Conservation (phyloP, 2,113 vertebrate species). For the Hippopotamus amphibius region DNA sequence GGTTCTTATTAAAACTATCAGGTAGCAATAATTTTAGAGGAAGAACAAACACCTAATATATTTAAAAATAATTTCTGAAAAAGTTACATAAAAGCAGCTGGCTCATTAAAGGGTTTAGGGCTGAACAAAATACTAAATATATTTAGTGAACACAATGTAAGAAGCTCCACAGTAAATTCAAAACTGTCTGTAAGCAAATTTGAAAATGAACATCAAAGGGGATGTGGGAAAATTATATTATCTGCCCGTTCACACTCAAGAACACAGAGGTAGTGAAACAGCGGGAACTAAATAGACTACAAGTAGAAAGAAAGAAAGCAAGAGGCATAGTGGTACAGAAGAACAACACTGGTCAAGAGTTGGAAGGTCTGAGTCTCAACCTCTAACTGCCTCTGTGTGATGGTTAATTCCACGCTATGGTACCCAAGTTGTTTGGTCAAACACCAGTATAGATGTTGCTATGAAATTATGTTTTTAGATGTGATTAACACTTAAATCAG, state of each 20-base stretch:
- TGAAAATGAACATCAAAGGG: conserved; percentile 13
- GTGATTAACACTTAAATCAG: background rate
- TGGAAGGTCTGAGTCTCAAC: background rate
- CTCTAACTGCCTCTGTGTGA: background rate
- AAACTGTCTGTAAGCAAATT: background rate
- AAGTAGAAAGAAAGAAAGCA: background rate
- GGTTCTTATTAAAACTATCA: conserved; percentile 8
- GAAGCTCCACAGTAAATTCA: background rate
- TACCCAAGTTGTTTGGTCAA: background rate
- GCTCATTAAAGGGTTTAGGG: background rate
- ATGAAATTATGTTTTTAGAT: background rate
- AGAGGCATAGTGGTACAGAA: background rate
- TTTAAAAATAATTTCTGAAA: background rate
- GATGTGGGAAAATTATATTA: background rate
- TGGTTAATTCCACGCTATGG: background rate
- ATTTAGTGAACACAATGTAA: conserved; percentile 1
- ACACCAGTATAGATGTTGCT: background rate
- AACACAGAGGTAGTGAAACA: background rate
- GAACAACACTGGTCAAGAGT: background rate
- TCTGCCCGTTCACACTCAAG: background rate
- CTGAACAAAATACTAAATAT: background rate
- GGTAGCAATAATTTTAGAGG: conserved; percentile 23
- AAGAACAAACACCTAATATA: background rate
- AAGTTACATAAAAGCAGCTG: background rate
- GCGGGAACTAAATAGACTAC: background rate